Conservation (phyloP, 64 coral and sea anemone species). For the Stylophora pistillata region DNA sequence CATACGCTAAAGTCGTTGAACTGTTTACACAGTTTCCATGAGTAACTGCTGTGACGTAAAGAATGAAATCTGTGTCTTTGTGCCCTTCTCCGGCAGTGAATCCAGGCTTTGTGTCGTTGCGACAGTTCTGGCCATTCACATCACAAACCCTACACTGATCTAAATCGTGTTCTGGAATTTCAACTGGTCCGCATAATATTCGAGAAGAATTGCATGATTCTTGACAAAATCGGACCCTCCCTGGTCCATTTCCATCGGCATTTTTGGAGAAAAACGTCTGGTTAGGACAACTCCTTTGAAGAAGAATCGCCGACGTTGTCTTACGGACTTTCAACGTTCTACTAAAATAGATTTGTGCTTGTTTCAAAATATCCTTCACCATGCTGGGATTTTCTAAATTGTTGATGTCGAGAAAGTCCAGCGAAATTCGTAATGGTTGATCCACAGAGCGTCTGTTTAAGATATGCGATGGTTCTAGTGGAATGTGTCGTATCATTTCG, state of each 20-base stretch:
- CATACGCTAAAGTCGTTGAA: conserved; percentile 77
- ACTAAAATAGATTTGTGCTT: conserved; percentile 58
- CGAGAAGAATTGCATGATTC: conserved; percentile 45
- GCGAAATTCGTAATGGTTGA: conserved; percentile 71
- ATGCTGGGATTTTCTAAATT: conserved; percentile 24
- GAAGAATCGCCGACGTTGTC: conserved; percentile 55
- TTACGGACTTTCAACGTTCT: conserved; percentile 58
- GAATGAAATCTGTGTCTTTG: conserved; percentile 77
- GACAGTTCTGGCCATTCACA: conserved; percentile 50
- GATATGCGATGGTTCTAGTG: conserved; percentile 30
- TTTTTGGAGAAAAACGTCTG: conserved; percentile 66
- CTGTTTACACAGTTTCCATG: conserved; percentile 52
- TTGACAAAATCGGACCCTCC: conserved; percentile 69
- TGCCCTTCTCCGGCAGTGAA: conserved; percentile 58
- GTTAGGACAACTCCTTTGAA: conserved; percentile 77
- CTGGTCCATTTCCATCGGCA: conserved; percentile 31
- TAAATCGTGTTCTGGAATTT: conserved; percentile 55
- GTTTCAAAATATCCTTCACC: conserved; percentile 44
- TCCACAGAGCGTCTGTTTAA: conserved; percentile 51
- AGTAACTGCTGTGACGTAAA: conserved; percentile 69
- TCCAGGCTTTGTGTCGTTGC: conserved; percentile 29
- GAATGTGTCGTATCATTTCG: conserved; percentile 70
- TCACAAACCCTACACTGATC: conserved; percentile 84
- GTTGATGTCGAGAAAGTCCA: conserved; percentile 73
- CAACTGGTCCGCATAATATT: conserved; percentile 54